Conservation (phyloP, 2,797 vertebrate genomes). For the Erethizon dorsatum region DNA sequence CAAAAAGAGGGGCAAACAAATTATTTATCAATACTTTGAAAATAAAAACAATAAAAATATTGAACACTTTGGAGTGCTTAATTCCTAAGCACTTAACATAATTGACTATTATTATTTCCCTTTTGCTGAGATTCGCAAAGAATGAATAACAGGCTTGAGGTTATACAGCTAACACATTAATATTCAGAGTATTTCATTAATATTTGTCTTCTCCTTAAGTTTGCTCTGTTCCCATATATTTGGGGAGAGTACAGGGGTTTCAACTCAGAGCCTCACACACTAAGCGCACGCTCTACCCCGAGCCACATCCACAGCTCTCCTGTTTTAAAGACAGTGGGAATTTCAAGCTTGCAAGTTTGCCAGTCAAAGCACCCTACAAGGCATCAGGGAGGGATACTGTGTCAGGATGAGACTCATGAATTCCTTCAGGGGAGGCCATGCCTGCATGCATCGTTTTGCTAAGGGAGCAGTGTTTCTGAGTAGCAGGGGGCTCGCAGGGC, state of each 20-base stretch:
- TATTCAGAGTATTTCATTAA: slow-evolving; percentile 7
- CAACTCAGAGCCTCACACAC: neutral
- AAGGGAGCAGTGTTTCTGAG: neutral
- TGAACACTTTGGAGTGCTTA: slow-evolving; percentile 13
- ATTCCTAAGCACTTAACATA: neutral
- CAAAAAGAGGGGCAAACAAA: neutral
- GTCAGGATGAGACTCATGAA: neutral
- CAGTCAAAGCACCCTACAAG: neutral
- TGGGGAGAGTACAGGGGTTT: neutral
- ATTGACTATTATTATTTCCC: neutral
- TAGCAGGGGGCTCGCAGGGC: neutral
- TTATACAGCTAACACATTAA: neutral
- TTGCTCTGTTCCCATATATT: neutral
- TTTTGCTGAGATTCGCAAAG: slow-evolving; percentile 57
- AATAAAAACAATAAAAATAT: neutral
- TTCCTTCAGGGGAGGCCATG: neutral
- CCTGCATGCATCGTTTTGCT: neutral
- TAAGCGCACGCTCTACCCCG: neutral
- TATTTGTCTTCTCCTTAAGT: slow-evolving; percentile 9
- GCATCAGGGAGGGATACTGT: neutral
- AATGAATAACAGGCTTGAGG: neutral
- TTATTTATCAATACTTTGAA: neutral
- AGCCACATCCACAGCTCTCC: neutral
- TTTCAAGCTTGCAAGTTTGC: neutral
- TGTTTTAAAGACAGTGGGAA: neutral